Conservation (phyloP, 2,888 invertebrate species). For the Parelbella ahira region DNA sequence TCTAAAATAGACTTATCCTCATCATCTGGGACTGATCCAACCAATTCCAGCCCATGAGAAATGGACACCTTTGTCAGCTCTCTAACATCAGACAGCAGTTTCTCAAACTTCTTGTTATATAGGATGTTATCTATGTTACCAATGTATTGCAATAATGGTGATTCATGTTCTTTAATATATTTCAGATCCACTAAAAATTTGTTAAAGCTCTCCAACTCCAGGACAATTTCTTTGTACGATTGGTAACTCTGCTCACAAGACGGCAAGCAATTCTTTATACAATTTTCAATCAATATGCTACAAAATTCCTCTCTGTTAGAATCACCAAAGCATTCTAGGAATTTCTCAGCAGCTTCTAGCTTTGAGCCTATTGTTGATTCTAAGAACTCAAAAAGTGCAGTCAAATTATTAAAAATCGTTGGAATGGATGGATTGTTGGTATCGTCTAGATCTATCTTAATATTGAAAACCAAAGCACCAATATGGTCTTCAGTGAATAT, state of each 20-base stretch:
- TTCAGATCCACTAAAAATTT: conserved; percentile 69
- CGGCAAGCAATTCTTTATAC: conserved; percentile 63
- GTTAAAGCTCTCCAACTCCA: conserved; percentile 67
- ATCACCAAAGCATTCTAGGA: conserved; percentile 64
- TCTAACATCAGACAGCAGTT: conserved; percentile 59
- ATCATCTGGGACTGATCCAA: not conserved
- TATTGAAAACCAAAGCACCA: conserved; percentile 66
- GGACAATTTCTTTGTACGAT: conserved; percentile 61
- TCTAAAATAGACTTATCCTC: conserved; percentile 47
- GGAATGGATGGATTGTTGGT: conserved; percentile 57
- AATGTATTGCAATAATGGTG: conserved; percentile 66
- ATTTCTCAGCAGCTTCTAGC: conserved; percentile 58
- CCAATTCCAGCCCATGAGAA: conserved; percentile 48
- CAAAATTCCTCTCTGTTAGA: conserved; percentile 63
- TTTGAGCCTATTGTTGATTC: conserved; percentile 64
- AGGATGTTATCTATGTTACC: conserved; percentile 66
- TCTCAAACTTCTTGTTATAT: conserved; percentile 72
- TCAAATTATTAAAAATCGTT: conserved; percentile 68
- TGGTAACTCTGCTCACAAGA: conserved; percentile 63
- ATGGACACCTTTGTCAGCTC: conserved; percentile 56
- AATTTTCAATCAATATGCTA: conserved; percentile 66
- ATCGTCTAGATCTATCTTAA: conserved; percentile 60
- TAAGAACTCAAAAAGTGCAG: conserved; percentile 69
- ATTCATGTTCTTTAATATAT: conserved; percentile 57
- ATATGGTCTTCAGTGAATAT: conserved; percentile 67